Percentiles rank a stretch among this genome's conserved stretches.
These are phyloP conservation scores for Morone chrysops DNA, from an alignment of 2,113 vertebrate genomes.

Conservation along the genomic window DNA sequence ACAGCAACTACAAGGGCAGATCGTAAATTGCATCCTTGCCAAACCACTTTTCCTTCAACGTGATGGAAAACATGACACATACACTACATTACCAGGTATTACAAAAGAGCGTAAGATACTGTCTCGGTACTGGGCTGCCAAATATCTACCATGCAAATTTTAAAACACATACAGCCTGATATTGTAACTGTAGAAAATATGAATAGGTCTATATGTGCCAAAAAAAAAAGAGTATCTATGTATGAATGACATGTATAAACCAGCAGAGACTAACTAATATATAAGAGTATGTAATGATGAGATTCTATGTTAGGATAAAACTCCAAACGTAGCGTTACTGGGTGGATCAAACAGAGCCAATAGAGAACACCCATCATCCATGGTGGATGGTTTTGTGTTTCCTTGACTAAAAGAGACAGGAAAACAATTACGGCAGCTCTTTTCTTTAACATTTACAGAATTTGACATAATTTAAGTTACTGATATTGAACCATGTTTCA, in stretches of 20 bases:
- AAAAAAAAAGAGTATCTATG: neutral
- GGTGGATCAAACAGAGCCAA: neutral
- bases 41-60: neutral
- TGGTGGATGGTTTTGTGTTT: neutral
- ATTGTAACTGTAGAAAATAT: neutral
- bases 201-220: neutral
- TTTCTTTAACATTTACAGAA: constrained; percentile 10
- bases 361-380: neutral
- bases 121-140: neutral
- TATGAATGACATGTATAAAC: neutral
- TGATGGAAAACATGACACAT: neutral
- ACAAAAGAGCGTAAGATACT: constrained; percentile 1
- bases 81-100: neutral
- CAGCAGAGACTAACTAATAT: neutral
- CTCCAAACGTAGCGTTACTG: neutral
- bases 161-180: neutral
- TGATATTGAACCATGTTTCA: neutral
- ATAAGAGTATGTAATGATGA: neutral
- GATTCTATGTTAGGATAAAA: neutral
- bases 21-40: neutral
- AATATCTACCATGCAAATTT: neutral
- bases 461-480: neutral
- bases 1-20: constrained; percentile 4
- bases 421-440: neutral
- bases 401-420: neutral